Evolutionary conservation across 2,888 invertebrate species (phyloP), one percentile per base, ranked within the genome.

Genomic region (Caenorhabditis plicata): DNA sequence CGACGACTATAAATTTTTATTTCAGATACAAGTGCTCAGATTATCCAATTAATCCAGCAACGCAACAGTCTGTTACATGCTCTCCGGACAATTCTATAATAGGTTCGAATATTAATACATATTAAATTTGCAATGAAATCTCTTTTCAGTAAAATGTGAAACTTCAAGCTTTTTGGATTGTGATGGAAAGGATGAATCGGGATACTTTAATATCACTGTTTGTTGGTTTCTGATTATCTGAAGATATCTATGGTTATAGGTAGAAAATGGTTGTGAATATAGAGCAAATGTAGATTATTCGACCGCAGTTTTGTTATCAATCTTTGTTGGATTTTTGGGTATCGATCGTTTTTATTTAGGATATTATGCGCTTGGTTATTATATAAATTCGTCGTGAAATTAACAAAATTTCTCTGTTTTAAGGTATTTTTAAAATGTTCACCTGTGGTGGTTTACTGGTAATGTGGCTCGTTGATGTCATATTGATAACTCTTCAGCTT

Each of bases 261-360:
- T 74, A 40, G 38, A 48, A 4, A 64, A 71, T 36, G 66, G 50
- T 1, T 74, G 66, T 36, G 58, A 57, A 23, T 64, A 57, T 42
- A 55, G 54, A n/a, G 53, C 65, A 11, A 58, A 68, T 20, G 22
- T 54, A 0, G 51, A 52, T 33, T 67, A 70, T 44, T 42, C 64
- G 11, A 73, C 68, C 7, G 89, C 96, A 0, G 84, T 98, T 38
- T 83, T 96, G 29, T 85, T 98, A 4, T 96, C 96, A 0, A 90
- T 98, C 43, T 98, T 98, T 82, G 85, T 96, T 52, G 98, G 98
- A 25, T 93, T 95, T 91, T 92, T 98, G 84, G 98, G 98, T 17
- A 86, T 91, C 22, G 98, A 98, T 82, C 86, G 98, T 58, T 95
- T 98, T 83, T 98, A 98, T 81, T 85, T 98, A n/a, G 98, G 98